These are phyloP conservation scores for Eleutherodactylus coqui DNA, from an alignment of 2,797 vertebrate species.

Conservation along the genomic window DNA sequence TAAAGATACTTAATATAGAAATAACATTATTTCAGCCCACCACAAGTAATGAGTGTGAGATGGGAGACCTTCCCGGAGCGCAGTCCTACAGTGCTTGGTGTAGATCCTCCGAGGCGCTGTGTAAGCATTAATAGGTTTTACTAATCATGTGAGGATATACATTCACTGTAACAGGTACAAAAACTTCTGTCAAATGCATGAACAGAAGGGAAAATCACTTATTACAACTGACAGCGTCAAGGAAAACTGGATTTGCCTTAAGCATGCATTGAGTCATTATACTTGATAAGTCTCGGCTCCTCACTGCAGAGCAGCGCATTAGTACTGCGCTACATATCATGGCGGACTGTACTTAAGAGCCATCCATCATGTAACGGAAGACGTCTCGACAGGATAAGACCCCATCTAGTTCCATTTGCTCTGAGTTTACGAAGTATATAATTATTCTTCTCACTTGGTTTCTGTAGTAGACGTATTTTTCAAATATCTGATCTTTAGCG, in stretches of 20 bases:
- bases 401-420: not conserved
- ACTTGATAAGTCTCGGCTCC: constrained; percentile 56
- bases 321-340: constrained; percentile 28
- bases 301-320: constrained; percentile 37
- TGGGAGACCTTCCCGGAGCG: constrained; percentile 16
- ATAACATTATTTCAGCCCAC: not conserved
- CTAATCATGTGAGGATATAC: constrained; percentile 49
- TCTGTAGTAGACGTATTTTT: not conserved
- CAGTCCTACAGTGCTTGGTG: constrained; percentile 23
- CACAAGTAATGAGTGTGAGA: not conserved
- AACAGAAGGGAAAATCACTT: constrained; percentile 52
- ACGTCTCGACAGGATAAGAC: not conserved
- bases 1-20: not conserved
- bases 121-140: constrained; percentile 46
- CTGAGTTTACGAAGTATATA: not conserved
- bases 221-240: constrained; percentile 51
- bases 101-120: constrained; percentile 32
- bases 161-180: constrained; percentile 53
- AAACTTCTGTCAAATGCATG: constrained; percentile 45
- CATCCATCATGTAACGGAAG: not conserved
- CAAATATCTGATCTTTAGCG: too few species aligned
- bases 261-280: constrained; percentile 51
- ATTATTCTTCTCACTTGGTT: not conserved
- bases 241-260: constrained; percentile 52
- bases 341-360: constrained; percentile 31